Base-by-base conservation (phyloP, 2,113 vertebrate genomes). In the Alligator sinensis region DNA sequence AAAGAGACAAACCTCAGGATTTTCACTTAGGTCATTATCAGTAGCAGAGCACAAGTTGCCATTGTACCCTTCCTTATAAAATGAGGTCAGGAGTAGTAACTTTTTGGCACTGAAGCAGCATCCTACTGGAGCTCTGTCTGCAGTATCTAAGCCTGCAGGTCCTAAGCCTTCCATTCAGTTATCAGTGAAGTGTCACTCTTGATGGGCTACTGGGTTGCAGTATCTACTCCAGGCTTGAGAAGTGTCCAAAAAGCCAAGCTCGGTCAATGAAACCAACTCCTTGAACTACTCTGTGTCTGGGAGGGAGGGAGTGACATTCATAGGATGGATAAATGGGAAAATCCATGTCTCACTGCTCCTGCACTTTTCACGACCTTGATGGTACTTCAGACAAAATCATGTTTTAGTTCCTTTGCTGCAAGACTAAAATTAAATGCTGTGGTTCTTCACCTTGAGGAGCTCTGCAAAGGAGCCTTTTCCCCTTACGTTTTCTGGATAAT, bases 391-490 rank as follows among this genome's bases (percentile, higher is more conserved):
- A 81, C 25, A 79, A 88, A 97, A 80, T 62, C 24, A 11, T 3
- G 2, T 78, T 77, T 90, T 66, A 55, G 84, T 64, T 85, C 68
- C 88, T 92, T 83, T 16, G 1, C 88, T 88, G 76, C 68, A 63
- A 70, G 63, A 94, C 54, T 64, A 81, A 21, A 75, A 88, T 80
- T 16, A 91, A 79, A 55, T 11, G 60, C 61, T 88, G 91, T 55
- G 90, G 82, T 93, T 81, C 93, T 80, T 93, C 91, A 91, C 85
- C 84, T 87, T 38, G 82, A 94, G 82, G 4, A 93, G 87, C 80
- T 55, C 68, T 0, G 0, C 57, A n/a, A 85, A 92, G 81, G 84
- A 91, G 84, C 7, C 63, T 91, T 61, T 94, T 88, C 25, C 80
- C 66, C 76, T 82, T 74, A 11, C 80, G 3, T 86, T 91, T 95